These are phyloP conservation scores for Proctacanthus coquilletti DNA, from an alignment of 1,140 invertebrate genomes.

Conservation along the genomic window DNA sequence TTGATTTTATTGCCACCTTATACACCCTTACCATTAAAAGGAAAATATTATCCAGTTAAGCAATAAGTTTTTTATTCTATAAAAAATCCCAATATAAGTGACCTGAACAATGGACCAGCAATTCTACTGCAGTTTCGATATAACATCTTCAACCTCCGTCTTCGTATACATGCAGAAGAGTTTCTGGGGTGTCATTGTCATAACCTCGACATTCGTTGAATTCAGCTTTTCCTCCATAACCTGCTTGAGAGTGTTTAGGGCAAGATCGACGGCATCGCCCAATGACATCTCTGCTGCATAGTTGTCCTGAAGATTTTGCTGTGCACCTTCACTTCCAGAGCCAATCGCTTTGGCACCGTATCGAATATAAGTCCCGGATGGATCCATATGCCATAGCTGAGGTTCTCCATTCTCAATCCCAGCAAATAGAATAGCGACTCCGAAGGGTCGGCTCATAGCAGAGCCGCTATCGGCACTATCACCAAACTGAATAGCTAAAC, in stretches of 20 bases:
- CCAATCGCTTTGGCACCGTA: conserved; percentile 99
- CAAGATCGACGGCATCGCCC: conserved; percentile 84
- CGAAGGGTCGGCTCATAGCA: conserved; percentile 98
- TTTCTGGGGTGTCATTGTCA: conserved; percentile 73
- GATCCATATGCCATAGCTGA: conserved; percentile 94
- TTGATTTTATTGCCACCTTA: no score
- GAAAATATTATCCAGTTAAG: no score
- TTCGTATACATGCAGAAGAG: conserved; percentile 84
- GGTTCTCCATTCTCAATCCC: conserved; percentile 74
- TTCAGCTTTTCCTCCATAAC: conserved; percentile 99
- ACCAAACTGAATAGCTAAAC: conserved; percentile 96
- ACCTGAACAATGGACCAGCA: no score
- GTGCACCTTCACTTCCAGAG: conserved; percentile 96
- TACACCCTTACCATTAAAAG: no score
- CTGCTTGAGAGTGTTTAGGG: conserved; percentile 93
- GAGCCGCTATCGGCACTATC: conserved; percentile 86
- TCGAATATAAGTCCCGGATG: conserved; percentile 92
- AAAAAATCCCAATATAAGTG: no score
- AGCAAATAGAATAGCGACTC: conserved; percentile 87
- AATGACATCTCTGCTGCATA: conserved; percentile 74
- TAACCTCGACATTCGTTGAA: conserved; percentile 95
- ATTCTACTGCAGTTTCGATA: conserved; percentile 30
- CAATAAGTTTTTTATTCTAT: conserved; percentile 1
- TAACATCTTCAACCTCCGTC: conserved; percentile 80
- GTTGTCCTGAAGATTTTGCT: conserved; percentile 79